Conservation (phyloP, 2,888 invertebrate genomes). For the Flexamia atlantica region DNA sequence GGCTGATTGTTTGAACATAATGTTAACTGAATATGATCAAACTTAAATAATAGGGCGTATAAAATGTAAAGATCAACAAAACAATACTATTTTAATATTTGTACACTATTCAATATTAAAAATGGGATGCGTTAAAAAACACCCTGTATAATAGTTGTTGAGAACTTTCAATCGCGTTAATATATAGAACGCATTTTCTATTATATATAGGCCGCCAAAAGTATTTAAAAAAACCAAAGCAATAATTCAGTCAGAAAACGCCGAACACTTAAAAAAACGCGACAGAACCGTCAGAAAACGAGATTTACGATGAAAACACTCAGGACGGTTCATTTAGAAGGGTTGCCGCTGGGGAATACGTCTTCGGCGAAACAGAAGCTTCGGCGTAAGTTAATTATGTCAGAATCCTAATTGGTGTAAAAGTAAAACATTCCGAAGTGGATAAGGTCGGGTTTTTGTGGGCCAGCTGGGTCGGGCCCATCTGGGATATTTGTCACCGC, state of each 20-base stretch:
- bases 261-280: background rate
- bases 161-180: too few species aligned
- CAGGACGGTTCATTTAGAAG: constrained; percentile 41
- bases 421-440: constrained; percentile 41
- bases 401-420: constrained; percentile 42
- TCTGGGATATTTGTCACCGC: constrained; percentile 31
- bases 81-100: too few species aligned
- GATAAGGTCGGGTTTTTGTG: constrained; percentile 46
- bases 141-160: too few species aligned
- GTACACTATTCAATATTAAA: too few species aligned
- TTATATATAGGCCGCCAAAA: too few species aligned
- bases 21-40: too few species aligned
- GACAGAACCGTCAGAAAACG: background rate
- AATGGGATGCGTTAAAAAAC: too few species aligned
- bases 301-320: constrained; percentile 52
- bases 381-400: constrained; percentile 31
- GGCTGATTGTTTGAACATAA: too few species aligned
- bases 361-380: constrained; percentile 17
- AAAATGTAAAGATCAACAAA: too few species aligned
- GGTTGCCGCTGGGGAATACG: background rate
- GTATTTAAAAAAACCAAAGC: too few species aligned
- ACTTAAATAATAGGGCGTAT: too few species aligned
- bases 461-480: background rate
- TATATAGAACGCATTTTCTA: too few species aligned
- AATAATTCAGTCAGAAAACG: background rate